Conservation (phyloP, 2,888 invertebrate genomes). For the Nebria brevicollis region DNA sequence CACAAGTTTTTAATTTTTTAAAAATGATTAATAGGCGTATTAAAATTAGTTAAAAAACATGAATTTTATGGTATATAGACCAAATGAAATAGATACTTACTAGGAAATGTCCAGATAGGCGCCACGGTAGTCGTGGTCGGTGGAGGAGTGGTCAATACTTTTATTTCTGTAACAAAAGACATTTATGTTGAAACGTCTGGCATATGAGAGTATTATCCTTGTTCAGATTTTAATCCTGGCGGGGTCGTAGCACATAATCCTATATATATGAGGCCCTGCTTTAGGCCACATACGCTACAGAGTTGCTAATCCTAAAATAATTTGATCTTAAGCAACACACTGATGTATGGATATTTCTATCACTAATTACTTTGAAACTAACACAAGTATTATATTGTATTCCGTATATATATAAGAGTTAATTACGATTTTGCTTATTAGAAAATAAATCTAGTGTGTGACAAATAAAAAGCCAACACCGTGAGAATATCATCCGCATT, state of each 20-base stretch:
- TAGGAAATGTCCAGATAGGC: constrained; percentile 54
- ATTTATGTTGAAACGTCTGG: neutral
- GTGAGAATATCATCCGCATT: no score
- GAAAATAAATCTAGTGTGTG: no score
- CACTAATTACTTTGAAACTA: neutral
- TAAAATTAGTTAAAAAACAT: no score
- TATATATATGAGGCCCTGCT: neutral
- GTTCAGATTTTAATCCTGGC: neutral
- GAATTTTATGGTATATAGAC: neutral
- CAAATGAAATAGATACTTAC: constrained; percentile 47
- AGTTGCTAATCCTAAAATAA: neutral
- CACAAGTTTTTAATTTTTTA: no score
- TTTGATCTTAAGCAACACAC: neutral
- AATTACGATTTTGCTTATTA: no score
- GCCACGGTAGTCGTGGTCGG: constrained; percentile 59
- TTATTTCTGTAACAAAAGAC: constrained; percentile 58
- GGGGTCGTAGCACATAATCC: neutral
- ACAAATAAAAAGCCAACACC: no score
- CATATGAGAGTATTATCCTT: neutral
- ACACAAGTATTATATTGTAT: no score
- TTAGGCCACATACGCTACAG: neutral
- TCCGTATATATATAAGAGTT: no score
- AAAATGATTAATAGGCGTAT: no score
- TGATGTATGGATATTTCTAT: no score
- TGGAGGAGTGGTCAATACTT: constrained; percentile 57